These are phyloP conservation scores for Meteorus cinctellus DNA, from an alignment of 2,888 invertebrate genomes.

Conservation along the genomic window DNA sequence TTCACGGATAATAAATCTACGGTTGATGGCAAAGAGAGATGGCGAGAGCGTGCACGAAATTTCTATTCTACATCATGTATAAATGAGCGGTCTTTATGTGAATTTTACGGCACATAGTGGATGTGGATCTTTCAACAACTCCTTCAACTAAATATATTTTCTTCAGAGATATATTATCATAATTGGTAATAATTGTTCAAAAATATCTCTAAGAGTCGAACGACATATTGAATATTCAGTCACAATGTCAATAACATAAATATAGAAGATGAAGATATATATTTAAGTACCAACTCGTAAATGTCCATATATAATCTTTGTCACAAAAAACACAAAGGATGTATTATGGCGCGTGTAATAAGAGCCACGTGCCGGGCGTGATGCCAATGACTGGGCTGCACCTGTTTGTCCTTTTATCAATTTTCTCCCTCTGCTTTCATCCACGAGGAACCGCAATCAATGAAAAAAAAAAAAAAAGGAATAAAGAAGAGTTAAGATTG, in stretches of 20 bases:
- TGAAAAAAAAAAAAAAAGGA: background rate
- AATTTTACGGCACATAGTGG: no score
- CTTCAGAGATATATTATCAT: no score
- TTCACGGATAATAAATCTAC: constrained; percentile 51
- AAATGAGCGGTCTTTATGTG: background rate
- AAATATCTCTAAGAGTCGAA: no score
- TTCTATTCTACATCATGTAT: constrained; percentile 46
- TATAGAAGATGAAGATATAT: background rate
- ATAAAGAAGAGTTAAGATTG: background rate
- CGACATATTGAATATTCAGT: background rate
- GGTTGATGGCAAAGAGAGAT: constrained; percentile 25
- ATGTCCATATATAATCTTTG: background rate
- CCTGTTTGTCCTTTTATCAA: constrained; percentile 3
- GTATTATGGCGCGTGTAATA: background rate
- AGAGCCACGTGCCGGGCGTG: constrained; percentile 5
- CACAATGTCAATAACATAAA: background rate
- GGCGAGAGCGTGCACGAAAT: constrained; percentile 22
- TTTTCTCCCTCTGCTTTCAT: background rate
- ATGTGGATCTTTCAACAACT: no score
- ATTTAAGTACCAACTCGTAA: background rate
- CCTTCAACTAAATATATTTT: no score
- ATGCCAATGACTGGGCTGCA: constrained; percentile 7
- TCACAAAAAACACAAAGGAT: background rate
- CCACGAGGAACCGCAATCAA: background rate
- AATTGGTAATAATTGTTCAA: no score